phyloP scores from a whole-genome alignment of 2,888 invertebrate genomes.

The Anthophora plumipes region DNA sequence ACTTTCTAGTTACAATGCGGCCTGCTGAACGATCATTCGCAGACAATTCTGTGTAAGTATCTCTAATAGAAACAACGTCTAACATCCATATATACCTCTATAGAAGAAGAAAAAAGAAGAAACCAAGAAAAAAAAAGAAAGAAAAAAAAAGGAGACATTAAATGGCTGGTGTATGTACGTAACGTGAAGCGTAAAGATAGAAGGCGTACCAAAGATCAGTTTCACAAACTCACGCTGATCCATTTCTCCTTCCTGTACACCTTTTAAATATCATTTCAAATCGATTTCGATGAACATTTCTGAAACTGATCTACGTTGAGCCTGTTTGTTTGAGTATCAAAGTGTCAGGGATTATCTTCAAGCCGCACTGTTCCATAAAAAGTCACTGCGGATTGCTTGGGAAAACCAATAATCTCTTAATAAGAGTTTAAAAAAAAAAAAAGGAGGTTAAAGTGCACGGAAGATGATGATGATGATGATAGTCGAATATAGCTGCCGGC shows the following conservation, averaged over 20 bases:
- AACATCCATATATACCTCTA: constrained; percentile 30
- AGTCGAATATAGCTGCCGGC: constrained; percentile 60
- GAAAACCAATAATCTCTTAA: constrained; percentile 38
- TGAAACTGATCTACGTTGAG: constrained; percentile 55
- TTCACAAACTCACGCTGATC: constrained; percentile 21
- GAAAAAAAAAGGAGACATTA: constrained; percentile 19
- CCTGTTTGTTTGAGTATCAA: not conserved
- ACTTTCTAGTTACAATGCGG: constrained; percentile 56
- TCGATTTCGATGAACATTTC: constrained; percentile 2
- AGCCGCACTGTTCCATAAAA: constrained; percentile 65
- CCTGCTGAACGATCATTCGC: constrained; percentile 37
- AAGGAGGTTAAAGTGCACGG: too few relatives aligned
- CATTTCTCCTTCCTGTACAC: not conserved
- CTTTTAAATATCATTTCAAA: too few relatives aligned
- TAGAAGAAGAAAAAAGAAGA: not conserved
- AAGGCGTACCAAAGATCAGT: constrained; percentile 39
- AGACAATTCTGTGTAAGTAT: constrained; percentile 12
- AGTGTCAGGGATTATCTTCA: constrained; percentile 27
- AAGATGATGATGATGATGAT: constrained; percentile 60
- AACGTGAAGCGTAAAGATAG: constrained; percentile 35
- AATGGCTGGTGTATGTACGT: constrained; percentile 30
- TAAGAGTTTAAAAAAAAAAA: constrained; percentile 44
- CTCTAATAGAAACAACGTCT: constrained; percentile 20
- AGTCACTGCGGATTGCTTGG: constrained; percentile 57
- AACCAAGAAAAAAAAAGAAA: too few relatives aligned